phyloP scores from a whole-genome alignment of 2,888 invertebrate species.

The Phyto melanocephala region DNA sequence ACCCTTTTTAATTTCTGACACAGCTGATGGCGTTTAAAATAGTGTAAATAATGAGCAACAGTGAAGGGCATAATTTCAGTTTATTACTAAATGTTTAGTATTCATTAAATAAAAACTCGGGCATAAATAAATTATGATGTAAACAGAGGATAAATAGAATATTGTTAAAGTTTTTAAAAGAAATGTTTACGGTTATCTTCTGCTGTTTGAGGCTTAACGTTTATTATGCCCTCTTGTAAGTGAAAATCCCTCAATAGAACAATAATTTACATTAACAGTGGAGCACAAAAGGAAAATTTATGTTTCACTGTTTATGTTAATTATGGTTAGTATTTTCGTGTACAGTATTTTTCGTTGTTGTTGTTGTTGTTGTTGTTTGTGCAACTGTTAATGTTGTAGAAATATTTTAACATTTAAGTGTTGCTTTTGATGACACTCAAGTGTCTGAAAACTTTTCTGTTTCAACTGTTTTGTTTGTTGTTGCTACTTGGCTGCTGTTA shows the following conservation, averaged over 20 bases:
- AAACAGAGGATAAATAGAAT: no score
- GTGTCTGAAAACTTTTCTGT: constrained; percentile 39
- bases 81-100: no score
- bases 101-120: no score
- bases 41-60: neutral
- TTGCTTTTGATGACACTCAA: constrained; percentile 34
- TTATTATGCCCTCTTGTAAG: no score
- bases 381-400: constrained; percentile 35
- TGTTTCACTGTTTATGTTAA: neutral
- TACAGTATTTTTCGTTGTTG: neutral
- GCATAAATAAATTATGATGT: no score
- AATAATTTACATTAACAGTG: no score
- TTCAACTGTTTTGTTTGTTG: neutral
- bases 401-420: constrained; percentile 48
- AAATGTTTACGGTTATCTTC: no score
- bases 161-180: no score
- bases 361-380: neutral
- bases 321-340: neutral
- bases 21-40: neutral
- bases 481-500: neutral
- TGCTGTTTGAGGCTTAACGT: no score
- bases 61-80: neutral
- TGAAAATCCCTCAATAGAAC: no score
- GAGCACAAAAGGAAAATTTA: no score
- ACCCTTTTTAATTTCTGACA: neutral